A percentile compares a stretch with the other conserved stretches of the same genome.
Evolutionary conservation across 2,797 vertebrate genomes (phyloP).

Genomic region (Okamejei kenojei): DNA sequence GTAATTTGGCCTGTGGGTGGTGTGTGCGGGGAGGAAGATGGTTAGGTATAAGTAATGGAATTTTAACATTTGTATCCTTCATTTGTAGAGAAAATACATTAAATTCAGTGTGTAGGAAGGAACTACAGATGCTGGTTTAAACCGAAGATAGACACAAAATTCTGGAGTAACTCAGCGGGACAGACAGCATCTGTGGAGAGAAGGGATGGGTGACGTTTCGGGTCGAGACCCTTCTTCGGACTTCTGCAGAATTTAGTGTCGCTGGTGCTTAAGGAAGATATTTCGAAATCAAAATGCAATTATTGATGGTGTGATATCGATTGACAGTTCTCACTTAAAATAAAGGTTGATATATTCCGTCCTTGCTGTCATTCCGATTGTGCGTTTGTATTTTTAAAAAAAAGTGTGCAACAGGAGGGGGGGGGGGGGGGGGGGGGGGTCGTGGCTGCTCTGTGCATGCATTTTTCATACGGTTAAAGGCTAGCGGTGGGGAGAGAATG

Average conservation of each 20-base stretch:
- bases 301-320: background rate
- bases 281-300: background rate
- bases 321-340: background rate
- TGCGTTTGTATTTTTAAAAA: no score
- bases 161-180: no score
- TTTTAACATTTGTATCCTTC: background rate
- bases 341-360: background rate
- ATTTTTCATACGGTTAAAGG: no score
- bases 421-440: background rate
- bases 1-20: no score
- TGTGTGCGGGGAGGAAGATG: no score
- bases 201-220: no score
- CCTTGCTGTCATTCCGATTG: background rate
- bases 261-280: background rate
- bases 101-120: background rate
- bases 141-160: no score
- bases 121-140: no score
- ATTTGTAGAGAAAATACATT: background rate
- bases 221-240: no score
- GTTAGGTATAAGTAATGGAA: background rate
- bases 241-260: background rate
- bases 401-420: no score
- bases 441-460: background rate
- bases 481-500: slow-evolving; percentile 43
- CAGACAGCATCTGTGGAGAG: no score